A percentile compares a stretch with the other conserved stretches of the same genome.
Conservation (phyloP, 1,140 invertebrate species). For the Bombyx mandarina region DNA sequence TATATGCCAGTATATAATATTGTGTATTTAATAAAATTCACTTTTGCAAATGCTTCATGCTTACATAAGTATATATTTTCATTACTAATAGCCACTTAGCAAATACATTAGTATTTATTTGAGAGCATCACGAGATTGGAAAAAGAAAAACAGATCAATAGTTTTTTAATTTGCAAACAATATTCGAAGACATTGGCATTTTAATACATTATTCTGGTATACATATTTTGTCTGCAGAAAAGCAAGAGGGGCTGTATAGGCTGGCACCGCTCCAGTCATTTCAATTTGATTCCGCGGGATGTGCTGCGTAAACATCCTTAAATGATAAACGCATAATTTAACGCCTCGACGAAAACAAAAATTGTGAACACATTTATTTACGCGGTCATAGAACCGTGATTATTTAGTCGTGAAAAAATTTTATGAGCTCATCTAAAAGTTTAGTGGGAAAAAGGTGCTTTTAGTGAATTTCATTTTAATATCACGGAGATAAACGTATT, state of each 20-base stretch:
- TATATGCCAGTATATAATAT: too few relatives aligned
- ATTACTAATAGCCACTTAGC: too few relatives aligned
- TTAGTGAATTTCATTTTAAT: background rate
- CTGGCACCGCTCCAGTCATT: slow-evolving; percentile 65
- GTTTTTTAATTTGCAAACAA: too few relatives aligned
- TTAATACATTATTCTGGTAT: too few relatives aligned
- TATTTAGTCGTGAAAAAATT: slow-evolving; percentile 28
- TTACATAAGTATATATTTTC: too few relatives aligned
- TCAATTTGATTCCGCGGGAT: slow-evolving; percentile 61
- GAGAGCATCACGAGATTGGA: too few relatives aligned
- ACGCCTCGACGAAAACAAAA: slow-evolving; percentile 51
- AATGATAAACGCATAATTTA: slow-evolving; percentile 66
- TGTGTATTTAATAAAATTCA: too few relatives aligned
- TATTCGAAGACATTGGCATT: too few relatives aligned
- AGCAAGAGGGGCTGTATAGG: slow-evolving; percentile 1
- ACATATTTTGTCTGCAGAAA: background rate
- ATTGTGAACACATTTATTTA: slow-evolving; percentile 54
- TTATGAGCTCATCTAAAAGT: slow-evolving; percentile 10
- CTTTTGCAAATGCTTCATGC: too few relatives aligned
- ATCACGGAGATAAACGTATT: background rate
- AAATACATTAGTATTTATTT: too few relatives aligned
- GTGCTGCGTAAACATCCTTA: slow-evolving; percentile 60
- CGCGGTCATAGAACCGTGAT: slow-evolving; percentile 46
- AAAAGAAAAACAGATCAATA: too few relatives aligned
- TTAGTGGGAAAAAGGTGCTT: background rate